Percentiles rank a stretch among this genome's conserved stretches.
Conservation (phyloP, 92 coral and sea anemone genomes). For the Plumapathes pennacea region DNA sequence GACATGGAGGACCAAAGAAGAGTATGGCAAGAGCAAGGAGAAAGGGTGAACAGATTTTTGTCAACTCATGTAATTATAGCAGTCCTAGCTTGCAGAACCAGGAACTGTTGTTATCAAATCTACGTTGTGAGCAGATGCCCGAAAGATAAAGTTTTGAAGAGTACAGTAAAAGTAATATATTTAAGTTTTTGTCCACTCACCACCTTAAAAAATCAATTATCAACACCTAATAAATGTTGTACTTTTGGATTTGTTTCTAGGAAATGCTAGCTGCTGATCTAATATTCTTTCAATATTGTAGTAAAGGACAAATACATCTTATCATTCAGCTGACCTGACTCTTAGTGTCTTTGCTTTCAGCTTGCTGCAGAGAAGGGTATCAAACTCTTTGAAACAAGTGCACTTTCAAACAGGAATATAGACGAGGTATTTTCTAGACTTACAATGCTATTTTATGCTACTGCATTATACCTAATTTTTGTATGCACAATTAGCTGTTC, state of each 20-base stretch:
- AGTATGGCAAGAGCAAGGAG: constrained; percentile 80
- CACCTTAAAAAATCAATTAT: no score
- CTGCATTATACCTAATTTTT: background rate
- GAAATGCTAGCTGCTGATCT: no score
- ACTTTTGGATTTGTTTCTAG: no score
- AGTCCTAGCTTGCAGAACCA: no score
- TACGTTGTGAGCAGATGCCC: no score
- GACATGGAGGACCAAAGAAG: constrained; percentile 88
- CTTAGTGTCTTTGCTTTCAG: constrained; percentile 32
- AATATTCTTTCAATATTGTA: no score
- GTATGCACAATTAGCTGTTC: background rate
- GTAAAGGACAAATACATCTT: background rate
- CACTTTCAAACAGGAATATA: constrained; percentile 85
- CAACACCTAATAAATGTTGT: no score
- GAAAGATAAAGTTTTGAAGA: no score
- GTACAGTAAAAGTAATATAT: no score
- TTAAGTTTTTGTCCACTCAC: no score
- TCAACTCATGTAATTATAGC: background rate
- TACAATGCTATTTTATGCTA: background rate
- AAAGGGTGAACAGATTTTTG: constrained; percentile 57
- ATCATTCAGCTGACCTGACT: background rate
- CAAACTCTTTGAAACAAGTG: constrained; percentile 96
- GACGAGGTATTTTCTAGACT: constrained; percentile 62
- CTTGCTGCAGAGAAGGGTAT: constrained; percentile 88
- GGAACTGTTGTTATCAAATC: no score